Conservation (phyloP, 2,113 vertebrate species). For the Ondatra zibethicus region DNA sequence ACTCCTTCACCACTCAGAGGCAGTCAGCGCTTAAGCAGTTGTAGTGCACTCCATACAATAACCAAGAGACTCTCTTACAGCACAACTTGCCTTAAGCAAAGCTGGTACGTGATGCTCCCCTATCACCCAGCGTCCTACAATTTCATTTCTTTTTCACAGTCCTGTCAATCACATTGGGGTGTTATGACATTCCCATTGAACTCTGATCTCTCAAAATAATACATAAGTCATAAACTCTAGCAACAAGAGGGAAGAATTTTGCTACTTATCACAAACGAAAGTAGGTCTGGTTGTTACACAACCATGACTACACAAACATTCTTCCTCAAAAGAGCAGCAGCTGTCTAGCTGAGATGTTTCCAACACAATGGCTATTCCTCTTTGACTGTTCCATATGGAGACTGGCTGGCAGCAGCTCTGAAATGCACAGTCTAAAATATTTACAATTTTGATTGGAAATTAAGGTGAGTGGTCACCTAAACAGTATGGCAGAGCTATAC, state of each 20-base stretch:
- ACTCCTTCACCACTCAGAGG: not conserved
- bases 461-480: not conserved
- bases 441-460: not conserved
- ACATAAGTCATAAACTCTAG: not conserved
- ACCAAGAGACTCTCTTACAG: not conserved
- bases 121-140: not conserved
- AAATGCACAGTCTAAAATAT: not conserved
- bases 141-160: not conserved
- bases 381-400: not conserved
- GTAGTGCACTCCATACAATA: rapidly evolving
- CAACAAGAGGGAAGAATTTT: not conserved
- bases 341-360: not conserved
- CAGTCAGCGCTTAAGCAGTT: not conserved
- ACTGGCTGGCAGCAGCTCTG: not conserved
- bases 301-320: not conserved
- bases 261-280: not conserved
- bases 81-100: not conserved
- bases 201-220: not conserved
- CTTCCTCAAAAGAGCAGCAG: not conserved
- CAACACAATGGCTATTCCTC: not conserved
- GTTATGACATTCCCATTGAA: not conserved
- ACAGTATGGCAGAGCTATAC: not conserved
- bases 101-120: rapidly evolving
- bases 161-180: not conserved
- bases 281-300: not conserved